A percentile compares a stretch with the other conserved stretches of the same genome.
Conservation (phyloP, 2,888 invertebrate genomes). For the Leptinotarsa haldemani region DNA sequence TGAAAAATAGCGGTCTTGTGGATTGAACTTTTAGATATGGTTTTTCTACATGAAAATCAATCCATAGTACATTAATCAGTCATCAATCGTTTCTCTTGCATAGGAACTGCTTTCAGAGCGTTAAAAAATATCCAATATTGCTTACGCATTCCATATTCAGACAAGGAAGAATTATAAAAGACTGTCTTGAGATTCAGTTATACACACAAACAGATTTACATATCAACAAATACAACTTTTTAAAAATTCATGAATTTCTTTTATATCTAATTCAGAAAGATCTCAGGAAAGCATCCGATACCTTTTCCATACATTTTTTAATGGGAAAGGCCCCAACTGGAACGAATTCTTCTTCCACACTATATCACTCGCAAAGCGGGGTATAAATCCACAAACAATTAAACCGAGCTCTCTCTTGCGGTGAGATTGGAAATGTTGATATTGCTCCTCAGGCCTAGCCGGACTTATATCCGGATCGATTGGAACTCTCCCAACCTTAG, state of each 20-base stretch:
- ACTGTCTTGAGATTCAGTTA: no score
- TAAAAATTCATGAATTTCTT: not conserved
- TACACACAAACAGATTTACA: no score
- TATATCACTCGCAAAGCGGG: conserved; percentile 14
- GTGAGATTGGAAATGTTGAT: conserved; percentile 14
- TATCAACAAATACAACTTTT: no score
- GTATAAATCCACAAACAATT: conserved; percentile 18
- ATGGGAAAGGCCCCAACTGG: not conserved
- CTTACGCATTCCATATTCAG: no score
- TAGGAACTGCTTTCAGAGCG: no score
- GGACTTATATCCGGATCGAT: conserved; percentile 14
- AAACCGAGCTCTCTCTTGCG: conserved; percentile 1
- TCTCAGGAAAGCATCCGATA: not conserved
- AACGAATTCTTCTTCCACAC: not conserved
- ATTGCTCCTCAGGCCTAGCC: conserved; percentile 2
- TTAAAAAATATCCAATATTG: no score
- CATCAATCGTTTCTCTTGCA: no score
- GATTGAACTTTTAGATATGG: no score
- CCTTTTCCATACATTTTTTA: not conserved
- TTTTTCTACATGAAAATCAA: no score
- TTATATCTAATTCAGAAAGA: not conserved
- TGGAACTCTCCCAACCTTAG: not conserved
- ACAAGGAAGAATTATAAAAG: no score
- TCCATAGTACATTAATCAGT: no score
- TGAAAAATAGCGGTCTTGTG: no score